phyloP scores from a whole-genome alignment of 2,888 invertebrate species.

The Parapristionchus giblindavisi region DNA sequence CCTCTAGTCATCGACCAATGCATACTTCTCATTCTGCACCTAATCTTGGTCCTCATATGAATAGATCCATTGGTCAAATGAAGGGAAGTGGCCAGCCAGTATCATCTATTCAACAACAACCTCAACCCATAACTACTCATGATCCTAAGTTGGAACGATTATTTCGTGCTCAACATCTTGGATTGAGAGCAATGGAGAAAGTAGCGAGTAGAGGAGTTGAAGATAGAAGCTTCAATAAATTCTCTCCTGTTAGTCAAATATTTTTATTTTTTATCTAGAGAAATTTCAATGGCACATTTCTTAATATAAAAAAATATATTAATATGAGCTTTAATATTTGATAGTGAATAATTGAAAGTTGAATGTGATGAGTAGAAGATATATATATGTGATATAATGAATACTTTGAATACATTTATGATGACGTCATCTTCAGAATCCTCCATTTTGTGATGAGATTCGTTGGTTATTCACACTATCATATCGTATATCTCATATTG shows the following conservation, averaged over 20 bases:
- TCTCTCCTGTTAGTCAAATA: too few relatives aligned
- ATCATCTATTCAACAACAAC: neutral
- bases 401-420: neutral
- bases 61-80: neutral
- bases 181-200: slow-evolving; percentile 32
- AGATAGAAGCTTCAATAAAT: slow-evolving; percentile 11
- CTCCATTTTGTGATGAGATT: slow-evolving; percentile 1
- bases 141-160: slow-evolving; percentile 27
- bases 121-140: neutral
- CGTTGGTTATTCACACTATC: slow-evolving; percentile 1
- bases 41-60: neutral
- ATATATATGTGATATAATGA: too few relatives aligned
- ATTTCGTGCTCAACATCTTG: neutral
- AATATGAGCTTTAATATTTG: too few relatives aligned
- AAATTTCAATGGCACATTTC: too few relatives aligned
- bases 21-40: slow-evolving; percentile 19
- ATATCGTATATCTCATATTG: neutral
- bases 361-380: neutral
- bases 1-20: neutral
- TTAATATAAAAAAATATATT: too few relatives aligned
- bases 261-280: too few relatives aligned
- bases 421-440: slow-evolving; percentile 5
- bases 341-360: too few relatives aligned
- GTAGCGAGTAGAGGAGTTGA: slow-evolving; percentile 11
- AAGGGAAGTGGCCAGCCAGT: too few relatives aligned